Conservation (phyloP, 1,140 invertebrate genomes). For the Caerostris extrusa region DNA sequence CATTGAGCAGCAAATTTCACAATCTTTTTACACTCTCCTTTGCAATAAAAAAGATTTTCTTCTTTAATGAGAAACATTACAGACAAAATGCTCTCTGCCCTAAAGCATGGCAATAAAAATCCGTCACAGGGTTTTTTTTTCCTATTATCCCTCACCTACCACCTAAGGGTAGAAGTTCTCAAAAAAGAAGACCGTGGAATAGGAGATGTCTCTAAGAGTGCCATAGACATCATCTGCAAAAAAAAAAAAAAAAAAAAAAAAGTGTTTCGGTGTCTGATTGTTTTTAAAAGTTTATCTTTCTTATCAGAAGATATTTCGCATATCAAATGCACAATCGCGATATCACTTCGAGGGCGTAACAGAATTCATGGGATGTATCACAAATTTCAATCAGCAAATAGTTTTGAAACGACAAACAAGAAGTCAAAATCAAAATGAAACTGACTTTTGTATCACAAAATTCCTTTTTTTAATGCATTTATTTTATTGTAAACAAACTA, state of each 20-base stretch:
- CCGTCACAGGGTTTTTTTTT: constrained; percentile 42
- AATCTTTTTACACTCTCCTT: constrained; percentile 38
- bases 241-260: no score
- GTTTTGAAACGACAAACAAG: background rate
- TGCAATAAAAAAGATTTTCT: constrained; percentile 69
- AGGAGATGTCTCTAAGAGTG: constrained; percentile 44
- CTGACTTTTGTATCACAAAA: no score
- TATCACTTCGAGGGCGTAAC: background rate
- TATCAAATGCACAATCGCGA: background rate
- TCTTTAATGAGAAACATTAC: constrained; percentile 73
- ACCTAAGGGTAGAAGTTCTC: background rate
- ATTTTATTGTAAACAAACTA: background rate
- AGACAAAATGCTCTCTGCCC: constrained; percentile 64
- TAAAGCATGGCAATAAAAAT: constrained; percentile 73
- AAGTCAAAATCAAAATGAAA: background rate
- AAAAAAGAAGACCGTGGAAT: constrained; percentile 32
- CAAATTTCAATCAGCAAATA: constrained; percentile 21
- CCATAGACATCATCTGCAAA: constrained; percentile 40
- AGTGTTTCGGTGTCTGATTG: constrained; percentile 64
- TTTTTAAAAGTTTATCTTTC: constrained; percentile 61
- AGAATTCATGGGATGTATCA: background rate
- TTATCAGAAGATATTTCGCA: constrained; percentile 47
- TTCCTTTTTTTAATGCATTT: no score
- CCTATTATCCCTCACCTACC: constrained; percentile 62
- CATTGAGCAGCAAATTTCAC: constrained; percentile 66